Evolutionary conservation across 2,113 vertebrate genomes (phyloP).

Genomic region (Triplophysa tibetana): DNA sequence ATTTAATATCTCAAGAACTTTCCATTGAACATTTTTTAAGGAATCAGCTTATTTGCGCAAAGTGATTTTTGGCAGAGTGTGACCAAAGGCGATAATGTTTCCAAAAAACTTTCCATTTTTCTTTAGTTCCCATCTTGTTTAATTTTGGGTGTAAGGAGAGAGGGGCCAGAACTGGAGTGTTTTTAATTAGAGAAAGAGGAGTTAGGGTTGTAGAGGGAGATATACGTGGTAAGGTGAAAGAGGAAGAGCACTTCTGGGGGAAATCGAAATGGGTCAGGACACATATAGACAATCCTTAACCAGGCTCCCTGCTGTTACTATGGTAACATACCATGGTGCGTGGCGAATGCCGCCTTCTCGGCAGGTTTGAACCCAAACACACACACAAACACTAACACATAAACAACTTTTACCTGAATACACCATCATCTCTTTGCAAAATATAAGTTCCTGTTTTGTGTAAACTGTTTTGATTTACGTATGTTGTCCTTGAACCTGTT

Average conservation of each 20-base stretch:
- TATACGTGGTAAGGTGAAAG: constrained; percentile 65
- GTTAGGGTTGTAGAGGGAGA: constrained; percentile 58
- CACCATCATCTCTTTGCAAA: constrained; percentile 2
- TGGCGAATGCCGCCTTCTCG: constrained; percentile 59
- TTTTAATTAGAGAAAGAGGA: constrained; percentile 55
- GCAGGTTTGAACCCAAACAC: constrained; percentile 48
- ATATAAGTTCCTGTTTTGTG: neutral
- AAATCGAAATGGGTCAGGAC: constrained; percentile 81
- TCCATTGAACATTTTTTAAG: constrained; percentile 76
- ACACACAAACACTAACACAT: constrained; percentile 3
- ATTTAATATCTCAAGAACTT: constrained; percentile 79
- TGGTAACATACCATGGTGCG: constrained; percentile 73
- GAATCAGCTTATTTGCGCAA: constrained; percentile 72
- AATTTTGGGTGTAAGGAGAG: constrained; percentile 30
- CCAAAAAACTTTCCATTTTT: constrained; percentile 37
- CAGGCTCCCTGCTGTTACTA: constrained; percentile 77
- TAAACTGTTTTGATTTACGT: neutral
- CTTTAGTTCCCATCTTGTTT: constrained; percentile 43
- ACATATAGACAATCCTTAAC: constrained; percentile 71
- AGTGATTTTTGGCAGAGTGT: constrained; percentile 66
- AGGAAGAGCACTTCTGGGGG: constrained; percentile 75
- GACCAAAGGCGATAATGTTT: constrained; percentile 38
- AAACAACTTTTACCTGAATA: constrained; percentile 17
- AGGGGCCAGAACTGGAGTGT: constrained; percentile 23
- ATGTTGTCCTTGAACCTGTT: neutral